A percentile compares a stretch with the other conserved stretches of the same genome.
These are phyloP conservation scores for Podotricha telesiphe DNA, from an alignment of 2,888 invertebrate genomes.

Conservation along the genomic window DNA sequence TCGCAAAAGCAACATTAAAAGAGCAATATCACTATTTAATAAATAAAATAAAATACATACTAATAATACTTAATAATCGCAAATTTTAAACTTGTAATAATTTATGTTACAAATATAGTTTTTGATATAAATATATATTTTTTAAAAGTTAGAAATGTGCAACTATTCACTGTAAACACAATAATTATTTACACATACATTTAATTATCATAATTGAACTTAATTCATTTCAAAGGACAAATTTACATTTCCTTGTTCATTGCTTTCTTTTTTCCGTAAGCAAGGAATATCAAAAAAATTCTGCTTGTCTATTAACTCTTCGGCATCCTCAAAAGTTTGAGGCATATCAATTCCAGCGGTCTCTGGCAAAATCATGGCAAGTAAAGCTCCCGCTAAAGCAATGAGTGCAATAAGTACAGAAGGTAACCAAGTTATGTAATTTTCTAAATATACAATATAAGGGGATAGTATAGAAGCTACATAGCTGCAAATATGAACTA, in stretches of 20 bases:
- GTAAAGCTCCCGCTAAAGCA: constrained; percentile 51
- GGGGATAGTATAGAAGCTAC: constrained; percentile 62
- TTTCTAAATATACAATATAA: constrained; percentile 66
- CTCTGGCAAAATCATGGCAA: constrained; percentile 63
- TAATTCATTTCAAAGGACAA: constrained; percentile 46
- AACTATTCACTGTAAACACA: neutral
- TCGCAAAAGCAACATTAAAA: no score
- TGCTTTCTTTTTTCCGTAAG: constrained; percentile 46
- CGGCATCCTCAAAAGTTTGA: constrained; percentile 69
- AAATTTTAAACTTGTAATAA: no score
- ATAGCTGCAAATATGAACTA: constrained; percentile 61
- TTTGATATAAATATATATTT: no score
- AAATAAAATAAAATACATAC: no score
- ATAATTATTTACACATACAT: neutral
- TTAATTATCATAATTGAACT: neutral
- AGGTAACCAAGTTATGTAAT: constrained; percentile 61
- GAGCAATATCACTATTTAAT: no score
- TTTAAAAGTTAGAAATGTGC: no score
- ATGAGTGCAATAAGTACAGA: constrained; percentile 56
- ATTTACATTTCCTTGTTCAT: constrained; percentile 42
- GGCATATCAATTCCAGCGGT: constrained; percentile 68
- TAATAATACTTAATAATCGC: no score
- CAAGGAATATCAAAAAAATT: constrained; percentile 62
- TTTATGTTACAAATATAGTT: no score
- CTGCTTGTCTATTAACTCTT: constrained; percentile 55